A percentile compares a stretch with the other conserved stretches of the same genome.
Evolutionary conservation across 2,797 vertebrate species (phyloP).

Genomic region (Coccyzus lansbergi): DNA sequence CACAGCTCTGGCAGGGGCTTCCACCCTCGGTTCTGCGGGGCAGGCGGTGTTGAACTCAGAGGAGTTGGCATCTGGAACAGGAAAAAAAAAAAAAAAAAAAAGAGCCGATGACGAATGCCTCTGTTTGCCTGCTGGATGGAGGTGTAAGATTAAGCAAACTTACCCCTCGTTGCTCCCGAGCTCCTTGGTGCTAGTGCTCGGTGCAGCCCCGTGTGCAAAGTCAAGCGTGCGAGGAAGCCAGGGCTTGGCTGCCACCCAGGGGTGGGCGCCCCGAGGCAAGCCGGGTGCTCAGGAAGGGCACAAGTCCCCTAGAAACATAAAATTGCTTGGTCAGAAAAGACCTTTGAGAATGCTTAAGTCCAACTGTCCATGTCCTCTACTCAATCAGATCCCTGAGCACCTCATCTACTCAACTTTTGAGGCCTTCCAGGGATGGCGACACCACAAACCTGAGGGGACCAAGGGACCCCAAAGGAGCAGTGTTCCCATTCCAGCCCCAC

Average conservation of each 20-base stretch:
- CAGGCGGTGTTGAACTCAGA: not conserved
- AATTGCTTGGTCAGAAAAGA: too few relatives aligned
- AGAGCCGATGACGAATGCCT: not conserved
- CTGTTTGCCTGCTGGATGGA: not conserved
- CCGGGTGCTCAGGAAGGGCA: not conserved
- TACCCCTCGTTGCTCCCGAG: not conserved
- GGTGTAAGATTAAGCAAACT: not conserved
- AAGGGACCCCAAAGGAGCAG: not conserved
- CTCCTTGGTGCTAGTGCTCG: not conserved
- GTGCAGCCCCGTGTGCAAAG: not conserved
- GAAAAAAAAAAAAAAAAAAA: too few relatives aligned
- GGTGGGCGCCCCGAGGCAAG: not conserved
- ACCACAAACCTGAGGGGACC: too few relatives aligned
- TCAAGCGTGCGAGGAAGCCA: not conserved
- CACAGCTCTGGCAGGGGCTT: not conserved
- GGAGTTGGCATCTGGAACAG: not conserved
- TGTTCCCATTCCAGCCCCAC: not conserved
- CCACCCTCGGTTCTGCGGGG: not conserved
- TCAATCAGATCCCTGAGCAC: too few relatives aligned
- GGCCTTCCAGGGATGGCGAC: too few relatives aligned
- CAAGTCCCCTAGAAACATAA: too few relatives aligned
- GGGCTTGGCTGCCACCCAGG: not conserved
- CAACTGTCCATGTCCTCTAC: too few relatives aligned
- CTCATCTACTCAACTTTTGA: too few relatives aligned
- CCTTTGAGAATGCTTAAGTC: too few relatives aligned